Evolutionary conservation across 2,113 vertebrate species (phyloP), one percentile per base, ranked within the genome.

Genomic region (Bubo bubo): DNA sequence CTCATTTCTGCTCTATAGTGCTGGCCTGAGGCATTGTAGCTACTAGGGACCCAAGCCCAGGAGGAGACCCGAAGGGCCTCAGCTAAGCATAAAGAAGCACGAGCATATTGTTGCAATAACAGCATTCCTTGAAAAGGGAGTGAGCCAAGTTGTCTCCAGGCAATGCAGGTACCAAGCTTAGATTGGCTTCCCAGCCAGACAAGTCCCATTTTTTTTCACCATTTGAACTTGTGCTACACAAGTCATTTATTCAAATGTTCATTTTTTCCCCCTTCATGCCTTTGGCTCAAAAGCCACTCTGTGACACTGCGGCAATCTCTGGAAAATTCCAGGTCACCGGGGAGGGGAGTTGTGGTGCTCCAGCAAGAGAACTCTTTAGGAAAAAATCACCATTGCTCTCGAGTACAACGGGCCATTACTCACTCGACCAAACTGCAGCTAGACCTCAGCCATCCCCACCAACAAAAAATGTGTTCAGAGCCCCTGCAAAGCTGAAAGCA

Each of bases 21-120:
- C 97, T 96, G 96, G 97, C 98, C 97, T 56, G 75, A 98, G 98
- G 98, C 98, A 10, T 15, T 95, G 90, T 27, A 90, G 97, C 97
- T 97, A 86, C 92, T 63, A 94, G 96, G 96, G 96, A 96, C 94
- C 89, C 45, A 86, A n/a, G 86, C 98, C 98, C 95, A 96, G 97
- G 91, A 96, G 97, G 97, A 75, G 74, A 97, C 98, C 97, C 87
- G 75, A 90, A 95, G 98, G 97, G 97, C 96, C 93, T 95, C 81
- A 95, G 88, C 88, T 96, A 96, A 93, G 71, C 89, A 94, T 71
- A 86, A 91, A 94, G 79, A 70, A 97, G 53, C 82, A 58, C 14
- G 39, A 96, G 94, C 95, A 95, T 95, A 93, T 50, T 87, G 91
- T 93, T 95, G 93, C 90, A 77, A 19, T 47, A 91, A 96, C 94